phyloP scores from a whole-genome alignment of 2,113 vertebrate genomes.

The Eolophus roseicapilla region DNA sequence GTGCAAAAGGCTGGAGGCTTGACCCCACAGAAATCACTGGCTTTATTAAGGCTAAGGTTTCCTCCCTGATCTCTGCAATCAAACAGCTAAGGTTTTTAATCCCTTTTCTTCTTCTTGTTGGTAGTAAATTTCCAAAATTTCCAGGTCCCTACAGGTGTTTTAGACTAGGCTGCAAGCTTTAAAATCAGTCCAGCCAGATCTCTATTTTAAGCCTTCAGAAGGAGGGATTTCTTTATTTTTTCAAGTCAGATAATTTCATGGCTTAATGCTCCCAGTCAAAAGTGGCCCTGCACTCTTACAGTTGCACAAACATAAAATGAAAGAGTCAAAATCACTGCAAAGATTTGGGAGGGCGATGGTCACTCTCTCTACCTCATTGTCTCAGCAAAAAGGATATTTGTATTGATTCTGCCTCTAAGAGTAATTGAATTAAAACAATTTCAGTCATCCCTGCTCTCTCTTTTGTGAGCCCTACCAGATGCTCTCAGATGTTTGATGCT shows the following conservation, averaged over 20 bases:
- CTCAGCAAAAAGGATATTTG: not conserved
- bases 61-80: not conserved
- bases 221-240: not conserved
- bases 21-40: not conserved
- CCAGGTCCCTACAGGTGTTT: not conserved
- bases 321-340: not conserved
- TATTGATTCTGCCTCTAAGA: not conserved
- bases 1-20: not conserved
- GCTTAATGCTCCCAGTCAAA: not conserved
- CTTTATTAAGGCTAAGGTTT: not conserved
- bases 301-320: not conserved
- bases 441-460: not conserved
- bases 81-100: not conserved
- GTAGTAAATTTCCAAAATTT: not conserved
- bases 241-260: not conserved
- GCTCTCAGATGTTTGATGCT: not conserved
- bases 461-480: not conserved
- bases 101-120: not conserved
- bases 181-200: not conserved
- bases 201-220: not conserved
- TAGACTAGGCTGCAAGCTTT: not conserved
- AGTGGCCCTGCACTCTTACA: not conserved
- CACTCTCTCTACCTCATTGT: not conserved
- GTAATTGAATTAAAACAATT: conserved; percentile 20
- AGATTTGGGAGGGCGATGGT: not conserved